phyloP scores from a whole-genome alignment of 2,797 vertebrate genomes.

The Cephalopachus bancanus region DNA sequence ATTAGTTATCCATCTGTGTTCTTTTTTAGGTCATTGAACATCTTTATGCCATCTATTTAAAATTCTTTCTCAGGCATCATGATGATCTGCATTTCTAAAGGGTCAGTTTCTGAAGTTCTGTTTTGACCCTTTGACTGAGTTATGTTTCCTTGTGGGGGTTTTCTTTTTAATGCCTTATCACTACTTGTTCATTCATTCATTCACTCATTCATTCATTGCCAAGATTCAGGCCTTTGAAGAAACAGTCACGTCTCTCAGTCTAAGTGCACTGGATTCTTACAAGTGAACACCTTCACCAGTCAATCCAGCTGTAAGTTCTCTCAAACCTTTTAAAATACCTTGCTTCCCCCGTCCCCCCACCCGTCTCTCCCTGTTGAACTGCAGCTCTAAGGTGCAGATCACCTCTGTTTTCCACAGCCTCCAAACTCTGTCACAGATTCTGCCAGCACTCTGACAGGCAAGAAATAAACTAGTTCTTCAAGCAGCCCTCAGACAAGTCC shows the following conservation, averaged over 20 bases:
- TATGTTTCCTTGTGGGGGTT: too few species aligned
- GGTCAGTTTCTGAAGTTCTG: not conserved
- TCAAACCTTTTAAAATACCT: not conserved
- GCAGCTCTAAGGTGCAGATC: not conserved
- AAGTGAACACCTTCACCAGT: not conserved
- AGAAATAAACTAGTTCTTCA: not conserved
- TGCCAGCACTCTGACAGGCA: not conserved
- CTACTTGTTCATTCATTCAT: not conserved
- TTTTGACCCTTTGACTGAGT: not conserved
- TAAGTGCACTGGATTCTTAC: not conserved
- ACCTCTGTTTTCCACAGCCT: not conserved
- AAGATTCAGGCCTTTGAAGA: not conserved
- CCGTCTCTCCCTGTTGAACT: not conserved
- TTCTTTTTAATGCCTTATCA: not conserved
- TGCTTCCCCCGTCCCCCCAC: not conserved
- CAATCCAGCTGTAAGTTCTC: not conserved
- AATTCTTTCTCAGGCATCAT: not conserved
- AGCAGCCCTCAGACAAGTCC: not conserved
- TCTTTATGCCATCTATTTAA: not conserved
- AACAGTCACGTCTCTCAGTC: not conserved
- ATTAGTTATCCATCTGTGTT: not conserved
- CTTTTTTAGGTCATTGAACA: not conserved
- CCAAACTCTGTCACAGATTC: not conserved
- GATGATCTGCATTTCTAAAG: not conserved
- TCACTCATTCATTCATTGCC: not conserved